A percentile compares a stretch with the other conserved stretches of the same genome.
Conservation (phyloP, 30 jellyfish, hydroid and myxozoan genomes). For the Chrysaora quinquecirrha region DNA sequence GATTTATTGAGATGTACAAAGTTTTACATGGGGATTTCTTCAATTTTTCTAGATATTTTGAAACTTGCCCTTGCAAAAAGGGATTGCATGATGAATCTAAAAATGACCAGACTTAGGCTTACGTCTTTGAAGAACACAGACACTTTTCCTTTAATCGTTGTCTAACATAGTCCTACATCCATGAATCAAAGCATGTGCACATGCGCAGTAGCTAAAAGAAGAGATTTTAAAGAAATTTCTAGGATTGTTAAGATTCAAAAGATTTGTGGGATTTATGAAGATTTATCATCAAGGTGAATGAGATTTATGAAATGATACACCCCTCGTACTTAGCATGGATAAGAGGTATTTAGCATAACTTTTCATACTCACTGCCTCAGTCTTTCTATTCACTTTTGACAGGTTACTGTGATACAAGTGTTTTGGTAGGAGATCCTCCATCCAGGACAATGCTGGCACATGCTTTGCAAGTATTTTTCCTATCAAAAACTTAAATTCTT, state of each 20-base stretch:
- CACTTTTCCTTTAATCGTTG: too few relatives aligned
- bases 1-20: too few relatives aligned
- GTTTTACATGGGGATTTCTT: too few relatives aligned
- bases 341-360: not conserved
- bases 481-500: not conserved
- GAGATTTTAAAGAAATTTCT: not conserved
- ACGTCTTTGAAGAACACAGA: too few relatives aligned
- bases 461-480: not conserved
- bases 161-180: too few relatives aligned
- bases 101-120: too few relatives aligned
- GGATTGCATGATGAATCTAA: too few relatives aligned
- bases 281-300: not conserved
- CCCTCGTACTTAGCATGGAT: not conserved
- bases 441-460: not conserved
- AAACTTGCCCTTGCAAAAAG: too few relatives aligned
- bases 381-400: not conserved
- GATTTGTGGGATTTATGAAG: not conserved
- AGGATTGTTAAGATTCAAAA: too few relatives aligned
- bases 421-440: not conserved
- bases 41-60: too few relatives aligned
- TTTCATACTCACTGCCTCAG: not conserved
- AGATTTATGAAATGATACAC: not conserved
- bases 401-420: not conserved
- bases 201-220: not conserved
- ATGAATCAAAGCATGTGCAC: too few relatives aligned